A percentile compares a stretch with the other conserved stretches of the same genome.
phyloP scores from a whole-genome alignment of 2,888 invertebrate species.

The Trichopoda pennipes region DNA sequence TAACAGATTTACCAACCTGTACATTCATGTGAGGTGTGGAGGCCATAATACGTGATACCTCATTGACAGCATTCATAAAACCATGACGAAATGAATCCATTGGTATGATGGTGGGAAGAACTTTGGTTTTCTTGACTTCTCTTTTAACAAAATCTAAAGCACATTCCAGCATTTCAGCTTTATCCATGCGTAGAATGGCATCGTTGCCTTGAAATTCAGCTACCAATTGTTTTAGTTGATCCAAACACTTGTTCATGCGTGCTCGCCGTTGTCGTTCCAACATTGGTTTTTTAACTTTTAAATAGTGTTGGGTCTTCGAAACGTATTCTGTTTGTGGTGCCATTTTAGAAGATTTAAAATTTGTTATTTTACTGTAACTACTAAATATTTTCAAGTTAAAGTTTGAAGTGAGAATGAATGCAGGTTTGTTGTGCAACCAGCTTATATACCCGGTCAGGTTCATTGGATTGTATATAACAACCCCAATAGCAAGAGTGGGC shows the following conservation, averaged over 20 bases:
- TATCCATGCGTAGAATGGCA: constrained; percentile 92
- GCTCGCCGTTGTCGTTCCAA: constrained; percentile 93
- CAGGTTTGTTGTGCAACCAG: constrained; percentile 37
- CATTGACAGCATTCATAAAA: constrained; percentile 93
- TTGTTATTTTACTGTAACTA: not conserved
- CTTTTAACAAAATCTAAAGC: constrained; percentile 90
- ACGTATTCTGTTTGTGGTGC: constrained; percentile 80
- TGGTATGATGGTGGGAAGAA: constrained; percentile 84
- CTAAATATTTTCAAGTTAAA: constrained; percentile 48
- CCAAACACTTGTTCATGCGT: constrained; percentile 93
- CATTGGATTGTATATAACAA: constrained; percentile 58
- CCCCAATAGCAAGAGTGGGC: constrained; percentile 64
- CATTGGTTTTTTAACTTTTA: constrained; percentile 96
- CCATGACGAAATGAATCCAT: constrained; percentile 91
- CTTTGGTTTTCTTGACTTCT: constrained; percentile 78
- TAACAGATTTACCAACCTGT: constrained; percentile 90
- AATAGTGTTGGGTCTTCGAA: constrained; percentile 92
- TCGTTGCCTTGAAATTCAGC: constrained; percentile 90
- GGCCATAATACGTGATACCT: constrained; percentile 92
- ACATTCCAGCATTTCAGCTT: constrained; percentile 93
- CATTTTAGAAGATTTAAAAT: constrained; percentile 61
- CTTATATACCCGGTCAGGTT: constrained; percentile 66
- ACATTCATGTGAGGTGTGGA: constrained; percentile 92
- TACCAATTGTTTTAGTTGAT: constrained; percentile 93
- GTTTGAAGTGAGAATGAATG: constrained; percentile 64